Percentiles rank a stretch among this genome's conserved stretches.
These are phyloP conservation scores for Lucilia cuprina DNA, from an alignment of 1,140 invertebrate species.

Conservation along the genomic window DNA sequence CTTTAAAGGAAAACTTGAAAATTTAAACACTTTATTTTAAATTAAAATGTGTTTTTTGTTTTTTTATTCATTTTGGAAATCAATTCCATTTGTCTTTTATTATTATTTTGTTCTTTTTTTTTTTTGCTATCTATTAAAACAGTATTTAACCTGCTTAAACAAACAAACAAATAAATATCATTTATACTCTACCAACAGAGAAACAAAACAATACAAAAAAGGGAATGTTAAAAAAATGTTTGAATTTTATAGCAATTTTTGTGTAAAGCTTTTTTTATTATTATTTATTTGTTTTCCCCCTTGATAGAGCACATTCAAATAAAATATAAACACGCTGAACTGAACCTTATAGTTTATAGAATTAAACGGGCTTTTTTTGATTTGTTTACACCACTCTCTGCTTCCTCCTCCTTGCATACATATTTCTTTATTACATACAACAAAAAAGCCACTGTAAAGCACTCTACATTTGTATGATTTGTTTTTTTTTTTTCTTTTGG, in stretches of 20 bases:
- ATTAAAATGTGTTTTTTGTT: no score
- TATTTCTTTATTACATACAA: background rate
- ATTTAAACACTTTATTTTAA: no score
- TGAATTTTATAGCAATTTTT: conserved; percentile 1
- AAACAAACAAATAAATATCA: background rate
- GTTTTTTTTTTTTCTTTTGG: no score
- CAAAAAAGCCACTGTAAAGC: background rate
- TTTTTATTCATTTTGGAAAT: no score
- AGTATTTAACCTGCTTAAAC: background rate
- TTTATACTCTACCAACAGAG: background rate
- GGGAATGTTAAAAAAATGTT: background rate
- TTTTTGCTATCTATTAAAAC: background rate
- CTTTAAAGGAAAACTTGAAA: no score
- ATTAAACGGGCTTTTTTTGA: conserved; percentile 3
- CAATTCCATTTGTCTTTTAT: no score
- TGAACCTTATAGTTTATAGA: background rate
- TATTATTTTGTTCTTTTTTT: no score
- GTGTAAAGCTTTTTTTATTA: conserved; percentile 1
- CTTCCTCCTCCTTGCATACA: background rate
- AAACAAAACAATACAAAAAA: background rate
- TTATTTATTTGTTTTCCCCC: conserved; percentile 2
- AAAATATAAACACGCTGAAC: background rate
- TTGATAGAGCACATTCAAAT: conserved; percentile 1
- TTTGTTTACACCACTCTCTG: background rate
- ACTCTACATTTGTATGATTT: background rate